A percentile compares a stretch with the other conserved stretches of the same genome.
These are phyloP conservation scores for Colostygia pectinataria DNA, from an alignment of 2,888 invertebrate genomes.

Conservation along the genomic window DNA sequence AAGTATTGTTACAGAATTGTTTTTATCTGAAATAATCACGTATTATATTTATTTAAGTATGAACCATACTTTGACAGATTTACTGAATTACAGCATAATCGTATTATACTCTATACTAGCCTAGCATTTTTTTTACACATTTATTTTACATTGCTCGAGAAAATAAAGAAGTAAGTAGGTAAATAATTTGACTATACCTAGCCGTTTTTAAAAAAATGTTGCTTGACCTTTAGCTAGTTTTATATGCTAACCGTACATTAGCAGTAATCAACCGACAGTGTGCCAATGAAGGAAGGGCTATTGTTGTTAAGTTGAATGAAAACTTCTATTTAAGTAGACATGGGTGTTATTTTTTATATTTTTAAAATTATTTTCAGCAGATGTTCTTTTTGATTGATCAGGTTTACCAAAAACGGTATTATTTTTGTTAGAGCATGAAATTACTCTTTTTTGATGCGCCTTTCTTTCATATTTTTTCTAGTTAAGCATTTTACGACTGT, in stretches of 20 bases:
- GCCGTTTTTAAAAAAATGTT: not conserved
- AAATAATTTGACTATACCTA: too few species aligned
- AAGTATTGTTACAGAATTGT: too few species aligned
- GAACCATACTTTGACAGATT: too few species aligned
- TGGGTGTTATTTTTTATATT: constrained; percentile 68
- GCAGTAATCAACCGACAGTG: constrained; percentile 78
- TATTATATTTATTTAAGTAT: too few species aligned
- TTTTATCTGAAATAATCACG: too few species aligned
- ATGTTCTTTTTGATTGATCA: constrained; percentile 75
- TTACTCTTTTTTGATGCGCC: constrained; percentile 50
- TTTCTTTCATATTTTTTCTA: constrained; percentile 16
- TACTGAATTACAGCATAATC: too few species aligned
- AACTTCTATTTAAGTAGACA: constrained; percentile 79
- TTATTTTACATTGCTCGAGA: too few species aligned
- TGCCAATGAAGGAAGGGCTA: constrained; percentile 81
- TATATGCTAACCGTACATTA: constrained; percentile 59
- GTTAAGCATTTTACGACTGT: too few species aligned
- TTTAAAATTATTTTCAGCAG: constrained; percentile 80
- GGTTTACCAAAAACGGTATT: constrained; percentile 59
- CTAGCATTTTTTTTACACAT: too few species aligned
- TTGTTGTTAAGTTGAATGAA: constrained; percentile 81
- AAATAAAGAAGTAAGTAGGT: too few species aligned
- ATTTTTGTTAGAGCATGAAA: constrained; percentile 72
- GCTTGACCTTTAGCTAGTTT: constrained; percentile 19
- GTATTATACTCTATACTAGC: too few species aligned